These are phyloP conservation scores for Heteromyza rotundicornis DNA, from an alignment of 2,888 invertebrate genomes.

Conservation along the genomic window DNA sequence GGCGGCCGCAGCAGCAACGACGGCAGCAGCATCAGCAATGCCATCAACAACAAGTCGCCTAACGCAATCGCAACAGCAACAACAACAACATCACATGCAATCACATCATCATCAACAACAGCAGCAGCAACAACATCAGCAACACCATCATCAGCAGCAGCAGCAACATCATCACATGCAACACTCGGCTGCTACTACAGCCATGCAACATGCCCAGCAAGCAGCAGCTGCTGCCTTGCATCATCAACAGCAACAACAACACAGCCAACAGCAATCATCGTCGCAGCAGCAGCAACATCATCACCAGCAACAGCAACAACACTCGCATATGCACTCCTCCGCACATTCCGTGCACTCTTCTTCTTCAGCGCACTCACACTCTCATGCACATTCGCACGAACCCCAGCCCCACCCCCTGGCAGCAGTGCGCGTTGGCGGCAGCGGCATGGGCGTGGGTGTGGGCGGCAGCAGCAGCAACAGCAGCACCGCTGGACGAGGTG, in stretches of 20 bases:
- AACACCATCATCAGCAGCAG: constrained; percentile 36
- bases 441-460: constrained; percentile 32
- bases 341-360: constrained; percentile 31
- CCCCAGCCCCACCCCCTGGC: constrained; percentile 36
- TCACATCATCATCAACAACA: constrained; percentile 30
- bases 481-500: constrained; percentile 49
- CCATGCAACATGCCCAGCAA: constrained; percentile 35
- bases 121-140: constrained; percentile 36
- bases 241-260: constrained; percentile 38
- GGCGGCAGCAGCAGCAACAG: constrained; percentile 32
- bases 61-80: constrained; percentile 12
- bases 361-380: constrained; percentile 17
- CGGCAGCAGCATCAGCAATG: constrained; percentile 12
- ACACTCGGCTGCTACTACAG: constrained; percentile 32
- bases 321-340: constrained; percentile 24
- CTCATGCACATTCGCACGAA: constrained; percentile 25
- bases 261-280: constrained; percentile 37
- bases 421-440: constrained; percentile 37
- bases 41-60: neutral
- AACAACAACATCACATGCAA: constrained; percentile 23
- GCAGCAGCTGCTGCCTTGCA: constrained; percentile 13
- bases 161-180: constrained; percentile 43
- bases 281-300: constrained; percentile 37
- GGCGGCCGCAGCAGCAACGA: constrained; percentile 5
- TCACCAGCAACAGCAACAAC: constrained; percentile 38